Evolutionary conservation across 2,888 invertebrate genomes (phyloP).

Genomic region (Frankliniella fusca): DNA sequence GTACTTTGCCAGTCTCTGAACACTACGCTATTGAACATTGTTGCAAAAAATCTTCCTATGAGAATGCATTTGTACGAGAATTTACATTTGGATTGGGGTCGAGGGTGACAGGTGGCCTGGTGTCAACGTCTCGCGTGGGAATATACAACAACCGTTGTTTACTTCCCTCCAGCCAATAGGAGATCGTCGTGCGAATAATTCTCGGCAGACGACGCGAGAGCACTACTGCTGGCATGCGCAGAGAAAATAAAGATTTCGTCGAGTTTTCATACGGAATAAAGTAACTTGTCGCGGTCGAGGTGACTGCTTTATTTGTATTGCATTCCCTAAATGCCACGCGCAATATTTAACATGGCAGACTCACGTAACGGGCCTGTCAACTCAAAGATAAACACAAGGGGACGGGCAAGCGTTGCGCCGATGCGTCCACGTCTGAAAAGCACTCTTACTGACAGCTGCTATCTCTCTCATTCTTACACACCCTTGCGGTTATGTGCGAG

Average conservation of each 20-base stretch:
- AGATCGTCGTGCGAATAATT: not conserved
- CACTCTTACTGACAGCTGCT: not conserved
- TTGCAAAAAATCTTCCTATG: not conserved
- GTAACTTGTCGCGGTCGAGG: too few relatives aligned
- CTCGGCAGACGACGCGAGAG: not conserved
- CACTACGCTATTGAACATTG: not conserved
- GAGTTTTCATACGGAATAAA: not conserved
- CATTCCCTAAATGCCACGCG: too few relatives aligned
- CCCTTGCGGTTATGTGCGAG: not conserved
- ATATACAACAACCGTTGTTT: not conserved
- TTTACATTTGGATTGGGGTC: not conserved
- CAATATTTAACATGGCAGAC: too few relatives aligned
- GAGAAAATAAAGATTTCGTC: not conserved
- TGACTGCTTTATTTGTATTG: too few relatives aligned
- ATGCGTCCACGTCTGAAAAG: not conserved
- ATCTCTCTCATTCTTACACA: not conserved
- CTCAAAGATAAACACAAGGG: too few relatives aligned
- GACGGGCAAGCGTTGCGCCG: too few relatives aligned
- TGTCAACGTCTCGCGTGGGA: not conserved
- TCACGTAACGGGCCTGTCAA: too few relatives aligned
- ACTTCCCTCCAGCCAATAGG: not conserved
- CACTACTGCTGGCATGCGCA: not conserved
- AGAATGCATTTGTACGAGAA: not conserved
- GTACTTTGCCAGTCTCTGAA: slow-evolving; percentile 44
- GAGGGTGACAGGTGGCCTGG: too few relatives aligned